Conservation (phyloP, 64 coral and sea anemone species). For the Catalaphyllia jardinei region DNA sequence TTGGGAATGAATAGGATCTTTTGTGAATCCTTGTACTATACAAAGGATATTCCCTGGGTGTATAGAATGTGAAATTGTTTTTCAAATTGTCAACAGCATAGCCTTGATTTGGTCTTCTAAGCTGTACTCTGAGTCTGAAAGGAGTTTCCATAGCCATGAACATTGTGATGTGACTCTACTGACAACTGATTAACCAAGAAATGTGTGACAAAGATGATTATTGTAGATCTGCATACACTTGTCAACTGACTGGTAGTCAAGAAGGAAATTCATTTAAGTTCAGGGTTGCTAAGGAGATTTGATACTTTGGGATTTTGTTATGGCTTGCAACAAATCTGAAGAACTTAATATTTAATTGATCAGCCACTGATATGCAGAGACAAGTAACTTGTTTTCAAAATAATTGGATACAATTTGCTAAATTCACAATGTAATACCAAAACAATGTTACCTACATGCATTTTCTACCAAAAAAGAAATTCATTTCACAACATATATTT, state of each 20-base stretch:
- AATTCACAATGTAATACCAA: background rate
- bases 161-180: background rate
- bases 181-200: background rate
- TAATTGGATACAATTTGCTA: background rate
- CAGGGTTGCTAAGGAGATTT: conserved; percentile 32
- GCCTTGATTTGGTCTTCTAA: conserved; percentile 39
- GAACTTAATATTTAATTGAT: conserved; percentile 27
- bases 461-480: background rate
- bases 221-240: background rate
- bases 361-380: background rate
- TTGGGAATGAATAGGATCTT: conserved; percentile 28
- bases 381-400: conserved; percentile 14
- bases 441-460: background rate
- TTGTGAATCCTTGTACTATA: background rate
- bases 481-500: too few relatives aligned
- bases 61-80: conserved; percentile 56
- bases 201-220: background rate
- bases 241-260: background rate
- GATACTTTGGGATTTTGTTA: background rate
- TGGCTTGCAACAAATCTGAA: background rate
- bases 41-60: conserved; percentile 3
- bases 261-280: background rate
- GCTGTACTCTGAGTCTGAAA: conserved; percentile 47
- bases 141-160: conserved; percentile 41
- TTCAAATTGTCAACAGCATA: conserved; percentile 43